Conservation (phyloP, 2,113 vertebrate species). For the Datnioides undecimradiatus region DNA sequence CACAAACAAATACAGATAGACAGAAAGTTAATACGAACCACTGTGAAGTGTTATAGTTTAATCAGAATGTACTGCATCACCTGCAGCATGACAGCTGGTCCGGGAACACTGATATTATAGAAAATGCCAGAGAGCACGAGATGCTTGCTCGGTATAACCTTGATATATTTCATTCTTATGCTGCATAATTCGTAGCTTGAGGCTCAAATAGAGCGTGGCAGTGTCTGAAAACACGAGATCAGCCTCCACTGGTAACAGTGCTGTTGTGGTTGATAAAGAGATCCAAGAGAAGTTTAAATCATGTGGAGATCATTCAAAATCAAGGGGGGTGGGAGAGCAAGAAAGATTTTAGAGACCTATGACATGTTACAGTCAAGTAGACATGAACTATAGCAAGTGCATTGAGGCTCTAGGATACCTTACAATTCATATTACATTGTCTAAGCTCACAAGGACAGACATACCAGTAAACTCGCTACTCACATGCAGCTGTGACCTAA, state of each 20-base stretch:
- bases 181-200: background rate
- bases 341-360: background rate
- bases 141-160: background rate
- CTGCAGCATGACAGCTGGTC: conserved; percentile 1
- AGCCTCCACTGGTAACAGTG: background rate
- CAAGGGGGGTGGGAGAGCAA: background rate
- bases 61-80: conserved; percentile 1
- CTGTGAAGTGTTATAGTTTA: background rate
- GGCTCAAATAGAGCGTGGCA: background rate
- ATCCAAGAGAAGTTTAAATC: background rate
- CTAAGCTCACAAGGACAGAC: conserved; percentile 14
- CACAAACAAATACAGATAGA: conserved; percentile 23
- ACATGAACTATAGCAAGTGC: background rate
- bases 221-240: background rate
- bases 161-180: conserved; percentile 13
- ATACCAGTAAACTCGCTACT: background rate
- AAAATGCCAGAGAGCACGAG: conserved; percentile 22
- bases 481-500: conserved; percentile 13
- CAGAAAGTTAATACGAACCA: conserved; percentile 13
- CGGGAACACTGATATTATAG: conserved; percentile 10
- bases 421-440: background rate
- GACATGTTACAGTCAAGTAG: background rate
- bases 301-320: background rate
- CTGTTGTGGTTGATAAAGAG: background rate
- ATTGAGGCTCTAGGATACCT: background rate